Percentiles rank a stretch among this genome's conserved stretches.
Conservation (phyloP, 2,113 vertebrate genomes). For the Passerina amoena region DNA sequence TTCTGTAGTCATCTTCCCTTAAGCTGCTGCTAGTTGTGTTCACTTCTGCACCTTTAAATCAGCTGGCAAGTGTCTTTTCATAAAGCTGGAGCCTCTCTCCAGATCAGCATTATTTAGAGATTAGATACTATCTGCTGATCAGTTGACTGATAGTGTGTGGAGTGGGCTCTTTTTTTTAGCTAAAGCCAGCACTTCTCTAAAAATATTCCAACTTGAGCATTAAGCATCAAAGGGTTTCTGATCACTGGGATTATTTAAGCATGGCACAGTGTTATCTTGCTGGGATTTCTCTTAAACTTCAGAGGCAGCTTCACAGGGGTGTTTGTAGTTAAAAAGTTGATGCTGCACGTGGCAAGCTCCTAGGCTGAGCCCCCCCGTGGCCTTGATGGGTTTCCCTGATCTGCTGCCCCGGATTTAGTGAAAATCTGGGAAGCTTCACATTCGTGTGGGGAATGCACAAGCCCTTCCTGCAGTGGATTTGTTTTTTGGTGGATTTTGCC, state of each 20-base stretch:
- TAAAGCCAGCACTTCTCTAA: neutral
- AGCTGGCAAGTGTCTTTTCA: neutral
- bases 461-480: neutral
- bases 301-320: neutral
- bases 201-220: neutral
- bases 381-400: neutral
- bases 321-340: neutral
- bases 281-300: neutral
- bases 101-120: neutral
- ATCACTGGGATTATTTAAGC: neutral
- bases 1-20: neutral
- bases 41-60: neutral
- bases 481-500: fast-evolving
- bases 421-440: neutral
- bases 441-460: neutral
- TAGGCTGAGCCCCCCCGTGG: neutral
- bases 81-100: neutral
- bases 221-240: conserved; percentile 1
- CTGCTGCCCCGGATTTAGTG: neutral
- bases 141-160: neutral
- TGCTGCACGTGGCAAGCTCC: neutral
- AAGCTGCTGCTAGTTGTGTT: neutral
- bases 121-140: neutral
- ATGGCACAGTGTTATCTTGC: neutral
- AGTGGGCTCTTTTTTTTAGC: neutral